Evolutionary conservation across 2,797 vertebrate genomes (phyloP), one percentile per base, ranked within the genome.

Genomic region (Chiroxiphia lanceolata): DNA sequence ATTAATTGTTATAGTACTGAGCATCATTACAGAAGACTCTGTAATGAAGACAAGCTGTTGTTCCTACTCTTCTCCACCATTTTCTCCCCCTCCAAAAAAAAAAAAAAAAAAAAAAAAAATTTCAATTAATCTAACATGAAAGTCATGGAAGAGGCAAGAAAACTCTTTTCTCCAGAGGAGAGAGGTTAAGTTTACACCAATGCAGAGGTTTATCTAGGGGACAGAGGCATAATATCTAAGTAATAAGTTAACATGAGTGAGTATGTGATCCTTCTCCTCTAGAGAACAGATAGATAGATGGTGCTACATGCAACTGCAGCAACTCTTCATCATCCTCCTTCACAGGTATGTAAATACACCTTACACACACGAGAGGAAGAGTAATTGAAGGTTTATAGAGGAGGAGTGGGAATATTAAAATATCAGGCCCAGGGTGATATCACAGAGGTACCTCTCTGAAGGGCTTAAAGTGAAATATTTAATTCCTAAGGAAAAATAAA

Each of bases 31-130:
- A 54, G 38, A 83, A 83, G 22, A 80, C 7, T n/a, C 21, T 57
- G 17, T 56, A 78, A 56, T 18, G 13, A 76, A 65, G 21, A 9
- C 47, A 76, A 51, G 2, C 19, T 38, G 4, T 25, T 16, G 11
- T 79, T 81, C 12, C 54, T 47, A 38, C 13, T 64, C 17, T 53
- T 59, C 8, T 45, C 14, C 7, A 31, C 6, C 10, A 84, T 1
- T 8, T 9, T 7, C 27, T 2, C 3, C 7, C 3, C 1, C 1
- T n/a, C 61, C 33, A 33, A 65, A 34, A 76, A 70, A 25, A n/a
- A n/a, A n/a, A n/a, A n/a, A n/a, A n/a, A n/a, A n/a, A n/a, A n/a
- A n/a, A 14, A 12, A 5, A 9, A 17, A 6, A 31, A 9, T 19
- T 9, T 4, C 13, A 53, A 23, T 38, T 34, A 22, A 36, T 64